A percentile compares a stretch with the other conserved stretches of the same genome.
Conservation (phyloP, 2,888 invertebrate genomes). For the Hesperia comma region DNA sequence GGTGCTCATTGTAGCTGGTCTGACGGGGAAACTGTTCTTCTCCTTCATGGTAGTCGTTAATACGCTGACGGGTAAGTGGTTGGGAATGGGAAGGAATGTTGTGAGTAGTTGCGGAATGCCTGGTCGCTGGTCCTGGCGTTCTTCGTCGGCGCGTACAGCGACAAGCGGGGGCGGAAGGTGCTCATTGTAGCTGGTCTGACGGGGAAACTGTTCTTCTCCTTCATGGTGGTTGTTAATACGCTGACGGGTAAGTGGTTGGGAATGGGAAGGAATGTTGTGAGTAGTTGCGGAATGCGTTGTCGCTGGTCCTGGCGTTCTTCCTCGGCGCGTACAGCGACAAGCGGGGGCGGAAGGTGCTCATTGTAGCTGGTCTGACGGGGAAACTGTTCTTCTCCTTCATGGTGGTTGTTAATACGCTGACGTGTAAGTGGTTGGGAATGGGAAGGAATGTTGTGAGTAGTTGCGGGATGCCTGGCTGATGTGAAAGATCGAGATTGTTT, state of each 20-base stretch:
- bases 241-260: slow-evolving; percentile 71
- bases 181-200: slow-evolving; percentile 88
- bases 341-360: slow-evolving; percentile 89
- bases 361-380: slow-evolving; percentile 88
- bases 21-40: slow-evolving; percentile 89
- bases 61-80: slow-evolving; percentile 79
- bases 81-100: too few relatives aligned
- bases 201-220: slow-evolving; percentile 90
- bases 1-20: slow-evolving; percentile 87
- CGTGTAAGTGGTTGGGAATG: slow-evolving; percentile 66
- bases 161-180: slow-evolving; percentile 89
- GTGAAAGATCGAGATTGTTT: too few relatives aligned
- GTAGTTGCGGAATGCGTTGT: too few relatives aligned
- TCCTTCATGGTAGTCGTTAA: slow-evolving; percentile 90
- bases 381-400: slow-evolving; percentile 90
- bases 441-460: too few relatives aligned
- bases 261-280: too few relatives aligned
- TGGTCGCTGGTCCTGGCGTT: slow-evolving; percentile 90
- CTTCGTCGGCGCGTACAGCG: slow-evolving; percentile 92
- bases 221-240: slow-evolving; percentile 89
- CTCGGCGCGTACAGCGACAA: slow-evolving; percentile 93
- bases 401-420: slow-evolving; percentile 88
- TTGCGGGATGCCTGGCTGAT: too few relatives aligned
- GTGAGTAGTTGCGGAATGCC: too few relatives aligned
- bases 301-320: slow-evolving; percentile 90